Evolutionary conservation across 2,797 vertebrate species (phyloP).

Genomic region (Merluccius polli): DNA sequence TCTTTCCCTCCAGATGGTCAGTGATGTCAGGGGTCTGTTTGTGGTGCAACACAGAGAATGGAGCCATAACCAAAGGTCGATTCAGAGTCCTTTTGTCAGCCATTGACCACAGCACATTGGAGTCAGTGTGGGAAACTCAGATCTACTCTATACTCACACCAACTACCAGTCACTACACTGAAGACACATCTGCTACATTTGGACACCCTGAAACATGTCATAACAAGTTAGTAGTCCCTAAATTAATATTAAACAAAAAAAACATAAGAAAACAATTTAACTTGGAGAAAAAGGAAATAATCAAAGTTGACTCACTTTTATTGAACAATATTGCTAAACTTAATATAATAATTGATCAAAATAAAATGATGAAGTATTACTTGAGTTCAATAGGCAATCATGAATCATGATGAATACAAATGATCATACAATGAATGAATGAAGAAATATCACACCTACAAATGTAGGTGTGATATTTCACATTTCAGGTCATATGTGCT

Average conservation of each 20-base stretch:
- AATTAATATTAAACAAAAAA: background rate
- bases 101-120: slow-evolving; percentile 40
- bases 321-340: background rate
- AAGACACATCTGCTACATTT: slow-evolving; percentile 33
- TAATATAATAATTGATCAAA: too few relatives aligned
- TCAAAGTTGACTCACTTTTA: background rate
- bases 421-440: slow-evolving; percentile 40
- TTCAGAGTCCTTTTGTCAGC: slow-evolving; percentile 17
- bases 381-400: too few relatives aligned
- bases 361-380: too few relatives aligned
- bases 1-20: slow-evolving; percentile 16
- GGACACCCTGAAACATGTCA: background rate
- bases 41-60: slow-evolving; percentile 2
- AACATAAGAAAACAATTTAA: background rate
- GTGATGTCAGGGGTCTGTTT: slow-evolving; percentile 2
- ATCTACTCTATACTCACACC: slow-evolving; percentile 33
- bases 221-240: background rate
- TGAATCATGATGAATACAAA: too few relatives aligned
- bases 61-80: background rate
- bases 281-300: background rate
- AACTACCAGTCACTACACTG: slow-evolving; percentile 18
- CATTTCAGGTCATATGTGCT: background rate
- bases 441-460: slow-evolving; percentile 6
- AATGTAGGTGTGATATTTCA: too few relatives aligned
- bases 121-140: slow-evolving; percentile 59